Conservation (phyloP, 1,140 invertebrate genomes). For the Agrypnia vestita region DNA sequence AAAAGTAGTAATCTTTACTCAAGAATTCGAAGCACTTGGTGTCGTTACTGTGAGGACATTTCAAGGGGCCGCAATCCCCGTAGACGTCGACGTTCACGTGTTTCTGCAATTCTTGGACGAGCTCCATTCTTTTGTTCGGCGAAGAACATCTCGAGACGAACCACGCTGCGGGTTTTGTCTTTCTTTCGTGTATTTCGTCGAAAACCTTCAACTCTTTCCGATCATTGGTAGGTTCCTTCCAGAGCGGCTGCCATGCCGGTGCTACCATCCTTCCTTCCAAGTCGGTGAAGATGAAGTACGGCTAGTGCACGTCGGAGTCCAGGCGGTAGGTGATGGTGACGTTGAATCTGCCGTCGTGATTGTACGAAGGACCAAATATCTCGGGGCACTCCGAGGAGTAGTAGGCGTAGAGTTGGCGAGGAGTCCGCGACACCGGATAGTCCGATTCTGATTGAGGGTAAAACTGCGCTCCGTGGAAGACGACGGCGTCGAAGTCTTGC, state of each 20-base stretch:
- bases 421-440: slow-evolving; percentile 47
- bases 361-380: slow-evolving; percentile 61
- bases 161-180: slow-evolving; percentile 72
- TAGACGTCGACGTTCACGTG: slow-evolving; percentile 79
- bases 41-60: slow-evolving; percentile 62
- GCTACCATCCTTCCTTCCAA: slow-evolving; percentile 59
- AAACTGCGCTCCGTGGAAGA: slow-evolving; percentile 64
- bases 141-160: slow-evolving; percentile 77
- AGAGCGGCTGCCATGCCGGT: slow-evolving; percentile 43
- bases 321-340: slow-evolving; percentile 76
- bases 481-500: slow-evolving; percentile 66
- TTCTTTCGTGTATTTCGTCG: slow-evolving; percentile 24
- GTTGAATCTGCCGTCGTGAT: slow-evolving; percentile 69
- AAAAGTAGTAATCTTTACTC: slow-evolving; percentile 75
- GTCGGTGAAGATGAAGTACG: slow-evolving; percentile 73
- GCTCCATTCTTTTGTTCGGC: slow-evolving; percentile 70
- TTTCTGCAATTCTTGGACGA: slow-evolving; percentile 73
- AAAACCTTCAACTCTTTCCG: slow-evolving; percentile 55
- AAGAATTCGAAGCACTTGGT: slow-evolving; percentile 67
- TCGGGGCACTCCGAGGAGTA: slow-evolving; percentile 60
- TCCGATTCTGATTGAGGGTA: slow-evolving; percentile 59
- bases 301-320: slow-evolving; percentile 77
- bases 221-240: slow-evolving; percentile 44
- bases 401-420: slow-evolving; percentile 57
- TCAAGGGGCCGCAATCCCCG: slow-evolving; percentile 73